A percentile compares a stretch with the other conserved stretches of the same genome.
Evolutionary conservation across 1,140 invertebrate species (phyloP).

Genomic region (Nasonia vitripennis): DNA sequence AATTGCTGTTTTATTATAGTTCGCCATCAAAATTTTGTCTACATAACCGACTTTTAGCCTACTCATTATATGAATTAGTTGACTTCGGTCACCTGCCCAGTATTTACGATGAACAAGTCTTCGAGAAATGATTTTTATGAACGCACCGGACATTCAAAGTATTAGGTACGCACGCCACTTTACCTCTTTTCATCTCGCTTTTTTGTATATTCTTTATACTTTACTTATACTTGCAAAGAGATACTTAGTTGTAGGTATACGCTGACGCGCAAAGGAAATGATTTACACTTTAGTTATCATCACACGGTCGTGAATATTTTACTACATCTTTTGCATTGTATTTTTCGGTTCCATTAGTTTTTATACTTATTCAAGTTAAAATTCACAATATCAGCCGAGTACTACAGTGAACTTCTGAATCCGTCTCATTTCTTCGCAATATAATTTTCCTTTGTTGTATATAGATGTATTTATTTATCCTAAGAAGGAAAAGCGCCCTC

Average conservation of each 20-base stretch:
- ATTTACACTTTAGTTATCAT: slow-evolving; percentile 33
- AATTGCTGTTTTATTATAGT: slow-evolving; percentile 18
- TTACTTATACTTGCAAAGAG: slow-evolving; percentile 38
- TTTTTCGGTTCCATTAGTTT: slow-evolving; percentile 21
- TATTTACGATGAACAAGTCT: slow-evolving; percentile 24
- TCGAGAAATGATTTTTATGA: slow-evolving; percentile 28
- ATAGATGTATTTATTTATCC: slow-evolving; percentile 23
- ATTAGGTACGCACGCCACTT: slow-evolving; percentile 11
- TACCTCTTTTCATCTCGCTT: not conserved
- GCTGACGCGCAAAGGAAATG: slow-evolving; percentile 32
- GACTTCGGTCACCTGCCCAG: not conserved
- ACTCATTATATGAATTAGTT: not conserved
- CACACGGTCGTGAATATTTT: slow-evolving; percentile 23
- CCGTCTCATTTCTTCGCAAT: slow-evolving; percentile 20
- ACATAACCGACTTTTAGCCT: slow-evolving; percentile 15
- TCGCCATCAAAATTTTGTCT: slow-evolving; percentile 33
- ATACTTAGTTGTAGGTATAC: slow-evolving; percentile 36
- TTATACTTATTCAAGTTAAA: slow-evolving; percentile 31
- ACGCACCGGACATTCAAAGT: not conserved
- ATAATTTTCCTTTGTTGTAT: slow-evolving; percentile 47
- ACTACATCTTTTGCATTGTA: not conserved
- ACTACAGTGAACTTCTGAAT: slow-evolving; percentile 33
- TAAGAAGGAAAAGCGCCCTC: slow-evolving; percentile 52
- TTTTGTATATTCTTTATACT: slow-evolving; percentile 6
- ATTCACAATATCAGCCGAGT: slow-evolving; percentile 47